These are phyloP conservation scores for Drosophila rubida DNA, from an alignment of 2,888 invertebrate species.

Conservation along the genomic window DNA sequence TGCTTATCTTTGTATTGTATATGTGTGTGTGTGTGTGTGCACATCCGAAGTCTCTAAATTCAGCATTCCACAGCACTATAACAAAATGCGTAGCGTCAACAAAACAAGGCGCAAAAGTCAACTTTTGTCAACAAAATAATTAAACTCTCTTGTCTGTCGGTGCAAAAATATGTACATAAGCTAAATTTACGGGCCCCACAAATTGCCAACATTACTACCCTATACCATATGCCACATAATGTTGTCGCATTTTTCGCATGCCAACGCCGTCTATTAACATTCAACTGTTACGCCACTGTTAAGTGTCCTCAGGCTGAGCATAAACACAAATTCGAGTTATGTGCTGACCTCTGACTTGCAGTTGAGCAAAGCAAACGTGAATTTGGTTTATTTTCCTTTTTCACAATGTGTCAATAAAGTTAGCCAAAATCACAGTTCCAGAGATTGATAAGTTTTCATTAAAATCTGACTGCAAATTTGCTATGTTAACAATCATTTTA, in stretches of 20 bases:
- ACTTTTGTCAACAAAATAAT: slow-evolving; percentile 75
- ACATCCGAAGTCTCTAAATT: slow-evolving; percentile 46
- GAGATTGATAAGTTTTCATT: not conserved
- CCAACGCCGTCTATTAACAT: not conserved
- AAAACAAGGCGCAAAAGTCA: slow-evolving; percentile 61
- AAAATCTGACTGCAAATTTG: no score
- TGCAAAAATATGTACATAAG: slow-evolving; percentile 58
- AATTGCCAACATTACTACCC: not conserved
- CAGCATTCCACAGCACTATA: slow-evolving; percentile 64
- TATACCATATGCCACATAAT: not conserved
- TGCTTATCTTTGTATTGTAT: slow-evolving; percentile 45
- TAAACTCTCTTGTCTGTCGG: slow-evolving; percentile 59
- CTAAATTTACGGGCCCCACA: slow-evolving; percentile 28
- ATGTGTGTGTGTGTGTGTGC: slow-evolving; percentile 13
- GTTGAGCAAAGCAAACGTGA: not conserved
- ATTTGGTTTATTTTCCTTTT: not conserved
- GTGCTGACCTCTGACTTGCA: not conserved
- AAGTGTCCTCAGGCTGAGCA: not conserved
- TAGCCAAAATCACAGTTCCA: not conserved
- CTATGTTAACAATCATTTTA: not conserved
- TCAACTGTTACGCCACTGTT: slow-evolving; percentile 5
- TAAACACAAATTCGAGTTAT: not conserved
- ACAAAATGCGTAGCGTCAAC: slow-evolving; percentile 54
- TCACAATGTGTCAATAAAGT: not conserved
- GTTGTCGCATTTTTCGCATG: not conserved